Evolutionary conservation across 2,113 vertebrate genomes (phyloP), one percentile per base, ranked within the genome.

Genomic region (Bubo bubo): DNA sequence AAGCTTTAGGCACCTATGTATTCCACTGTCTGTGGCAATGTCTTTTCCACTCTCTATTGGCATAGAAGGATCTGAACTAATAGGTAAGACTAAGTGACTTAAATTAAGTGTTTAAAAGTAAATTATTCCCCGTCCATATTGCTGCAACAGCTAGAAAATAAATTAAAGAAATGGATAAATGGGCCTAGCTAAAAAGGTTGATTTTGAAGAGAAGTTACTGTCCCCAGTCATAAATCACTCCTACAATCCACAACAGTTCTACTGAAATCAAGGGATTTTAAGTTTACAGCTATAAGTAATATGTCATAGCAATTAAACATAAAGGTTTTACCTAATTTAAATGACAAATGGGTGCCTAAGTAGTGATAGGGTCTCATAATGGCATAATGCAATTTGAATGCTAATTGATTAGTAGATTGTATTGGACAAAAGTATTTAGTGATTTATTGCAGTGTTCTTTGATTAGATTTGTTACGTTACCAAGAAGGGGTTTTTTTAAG

Each of bases 61-160:
- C 16, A 58, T 1, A 64, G 11, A 28, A 76, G 32, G 6, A 37
- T 6, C 4, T 64, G 23, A 49, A 32, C 39, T 34, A 30, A 5
- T 6, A 17, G 3, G 9, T 28, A 53, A 56, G 6, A 39, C 4
- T 55, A 76, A 89, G 76, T 45, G 0, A 55, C 8, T 50, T 47
- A 30, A 60, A 12, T 68, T 41, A 66, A 71, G 34, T 14, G 4
- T 4, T 43, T 67, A 59, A 67, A 86, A 77, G 11, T n/a, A 90
- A 66, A 53, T 35, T 15, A 43, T 52, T 71, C 8, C 7, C 8
- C 34, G 6, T 9, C 6, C 3, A 0, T 9, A 4, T 5, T 63
- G 13, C 13, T 86, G 23, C 6, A 77, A 70, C 3, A 13, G 2
- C 4, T 37, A 55, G 14, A 20, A 80, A 82, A 55, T 28, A 55